Conservation (phyloP, 2,797 vertebrate species). For the Okamejei kenojei region DNA sequence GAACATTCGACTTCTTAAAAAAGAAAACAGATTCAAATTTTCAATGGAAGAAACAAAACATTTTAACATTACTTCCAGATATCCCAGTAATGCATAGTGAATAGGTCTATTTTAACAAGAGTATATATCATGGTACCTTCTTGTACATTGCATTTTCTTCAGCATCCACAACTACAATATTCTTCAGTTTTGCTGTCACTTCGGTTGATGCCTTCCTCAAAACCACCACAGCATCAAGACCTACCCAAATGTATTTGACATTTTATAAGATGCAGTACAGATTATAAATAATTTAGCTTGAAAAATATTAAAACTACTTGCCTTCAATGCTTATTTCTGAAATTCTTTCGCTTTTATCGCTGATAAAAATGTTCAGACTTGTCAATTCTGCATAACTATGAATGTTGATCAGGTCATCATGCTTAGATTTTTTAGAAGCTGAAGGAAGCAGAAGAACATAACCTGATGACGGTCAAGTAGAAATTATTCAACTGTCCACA, state of each 20-base stretch:
- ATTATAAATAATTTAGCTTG: background rate
- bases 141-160: slow-evolving; percentile 77
- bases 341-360: slow-evolving; percentile 77
- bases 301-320: slow-evolving; percentile 47
- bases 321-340: slow-evolving; percentile 91
- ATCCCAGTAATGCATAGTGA: background rate
- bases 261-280: background rate
- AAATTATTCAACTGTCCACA: no score
- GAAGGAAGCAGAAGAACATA: slow-evolving; percentile 42
- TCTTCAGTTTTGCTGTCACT: slow-evolving; percentile 80
- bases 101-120: background rate
- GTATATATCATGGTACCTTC: slow-evolving; percentile 62
- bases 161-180: slow-evolving; percentile 84
- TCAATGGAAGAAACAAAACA: background rate
- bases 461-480: no score
- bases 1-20: no score
- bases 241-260: slow-evolving; percentile 49
- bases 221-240: slow-evolving; percentile 79
- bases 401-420: slow-evolving; percentile 78
- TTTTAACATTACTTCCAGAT: background rate
- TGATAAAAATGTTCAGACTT: slow-evolving; percentile 82
- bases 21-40: no score
- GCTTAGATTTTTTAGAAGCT: slow-evolving; percentile 72
- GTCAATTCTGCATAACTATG: slow-evolving; percentile 79
- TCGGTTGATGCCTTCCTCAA: slow-evolving; percentile 77